phyloP scores from a whole-genome alignment of 2,113 vertebrate species.

The Gasterosteus aculeatus region DNA sequence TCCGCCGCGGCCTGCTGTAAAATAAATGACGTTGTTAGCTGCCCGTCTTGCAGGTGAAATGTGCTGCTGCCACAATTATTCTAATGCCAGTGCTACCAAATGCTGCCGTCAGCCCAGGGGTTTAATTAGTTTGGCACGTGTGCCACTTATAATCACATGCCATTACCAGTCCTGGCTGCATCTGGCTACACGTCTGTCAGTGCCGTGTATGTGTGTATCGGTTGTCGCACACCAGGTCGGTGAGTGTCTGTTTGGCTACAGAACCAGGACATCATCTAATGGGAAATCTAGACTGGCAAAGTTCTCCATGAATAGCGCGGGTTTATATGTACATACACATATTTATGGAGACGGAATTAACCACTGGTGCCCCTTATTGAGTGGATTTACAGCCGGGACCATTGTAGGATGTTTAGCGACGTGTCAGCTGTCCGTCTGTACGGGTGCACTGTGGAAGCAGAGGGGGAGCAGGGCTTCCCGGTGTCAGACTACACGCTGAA shows the following conservation, averaged over 20 bases:
- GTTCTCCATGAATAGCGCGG: not conserved
- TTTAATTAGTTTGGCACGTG: conserved; percentile 97
- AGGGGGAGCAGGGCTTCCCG: conserved; percentile 61
- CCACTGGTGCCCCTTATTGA: conserved; percentile 4
- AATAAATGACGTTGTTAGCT: conserved; percentile 83
- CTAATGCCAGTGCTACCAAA: conserved; percentile 88
- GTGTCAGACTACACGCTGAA: conserved; percentile 80
- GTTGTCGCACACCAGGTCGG: conserved; percentile 27
- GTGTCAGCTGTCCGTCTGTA: conserved; percentile 59
- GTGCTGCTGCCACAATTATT: conserved; percentile 84
- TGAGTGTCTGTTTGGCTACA: conserved; percentile 47
- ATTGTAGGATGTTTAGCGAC: conserved; percentile 42
- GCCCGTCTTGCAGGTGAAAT: conserved; percentile 82
- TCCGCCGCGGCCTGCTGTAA: conserved; percentile 67
- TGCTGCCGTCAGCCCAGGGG: conserved; percentile 92
- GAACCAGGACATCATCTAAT: conserved; percentile 31
- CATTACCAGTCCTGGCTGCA: conserved; percentile 92
- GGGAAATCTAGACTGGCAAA: conserved; percentile 24
- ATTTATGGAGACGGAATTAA: conserved; percentile 15
- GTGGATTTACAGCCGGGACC: conserved; percentile 21
- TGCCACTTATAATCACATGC: conserved; percentile 97
- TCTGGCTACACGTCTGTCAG: conserved; percentile 96
- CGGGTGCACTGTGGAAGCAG: conserved; percentile 59
- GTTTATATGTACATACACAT: conserved; percentile 16
- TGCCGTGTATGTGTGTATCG: conserved; percentile 58